Conservation (phyloP, 2,888 invertebrate species). For the Cremastobaeus sp. region DNA sequence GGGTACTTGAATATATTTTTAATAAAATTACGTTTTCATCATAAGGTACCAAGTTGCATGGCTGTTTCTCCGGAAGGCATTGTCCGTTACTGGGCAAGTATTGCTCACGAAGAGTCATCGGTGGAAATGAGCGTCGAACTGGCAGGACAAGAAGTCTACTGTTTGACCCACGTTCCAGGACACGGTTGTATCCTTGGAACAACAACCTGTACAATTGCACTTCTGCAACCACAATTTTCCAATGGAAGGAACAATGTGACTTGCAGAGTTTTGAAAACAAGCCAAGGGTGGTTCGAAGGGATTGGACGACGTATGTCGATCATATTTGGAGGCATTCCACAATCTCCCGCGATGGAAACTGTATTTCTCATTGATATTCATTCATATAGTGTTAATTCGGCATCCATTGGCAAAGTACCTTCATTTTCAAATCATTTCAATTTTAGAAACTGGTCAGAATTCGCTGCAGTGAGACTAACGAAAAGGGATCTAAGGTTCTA, state of each 20-base stretch:
- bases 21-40: neutral
- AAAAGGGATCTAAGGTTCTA: slow-evolving; percentile 82
- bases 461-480: slow-evolving; percentile 71
- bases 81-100: slow-evolving; percentile 94
- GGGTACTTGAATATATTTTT: too few relatives aligned
- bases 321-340: slow-evolving; percentile 87
- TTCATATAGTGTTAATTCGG: neutral
- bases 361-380: slow-evolving; percentile 74
- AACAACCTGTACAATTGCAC: slow-evolving; percentile 92
- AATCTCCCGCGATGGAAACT: slow-evolving; percentile 82
- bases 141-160: slow-evolving; percentile 92
- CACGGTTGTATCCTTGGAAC: slow-evolving; percentile 92
- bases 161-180: slow-evolving; percentile 83
- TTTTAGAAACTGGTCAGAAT: slow-evolving; percentile 84
- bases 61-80: slow-evolving; percentile 96
- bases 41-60: slow-evolving; percentile 87
- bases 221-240: slow-evolving; percentile 82
- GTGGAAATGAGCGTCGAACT: slow-evolving; percentile 91
- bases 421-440: neutral
- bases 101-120: slow-evolving; percentile 91
- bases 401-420: neutral
- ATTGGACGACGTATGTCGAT: slow-evolving; percentile 89
- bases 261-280: slow-evolving; percentile 85
- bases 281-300: slow-evolving; percentile 92
- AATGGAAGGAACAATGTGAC: slow-evolving; percentile 85